Evolutionary conservation across 2,113 vertebrate genomes (phyloP).

Genomic region (Donacobius atricapilla): DNA sequence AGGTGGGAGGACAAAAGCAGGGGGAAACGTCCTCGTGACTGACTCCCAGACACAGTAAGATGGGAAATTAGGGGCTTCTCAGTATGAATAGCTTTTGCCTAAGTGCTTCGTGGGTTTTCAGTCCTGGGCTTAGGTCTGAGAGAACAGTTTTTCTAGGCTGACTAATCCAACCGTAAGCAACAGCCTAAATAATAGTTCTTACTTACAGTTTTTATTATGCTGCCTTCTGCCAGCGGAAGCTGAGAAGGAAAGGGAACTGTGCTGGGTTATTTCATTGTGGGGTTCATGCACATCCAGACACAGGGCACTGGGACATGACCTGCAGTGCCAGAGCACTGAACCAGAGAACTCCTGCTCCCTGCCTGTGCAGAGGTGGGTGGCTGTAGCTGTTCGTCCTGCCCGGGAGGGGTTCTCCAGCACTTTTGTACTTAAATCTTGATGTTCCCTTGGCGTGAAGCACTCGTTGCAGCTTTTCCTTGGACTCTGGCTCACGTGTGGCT

Average conservation of each 20-base stretch:
- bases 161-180: neutral
- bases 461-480: neutral
- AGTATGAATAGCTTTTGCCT: neutral
- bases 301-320: neutral
- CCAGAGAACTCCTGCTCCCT: neutral
- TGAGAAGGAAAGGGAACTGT: neutral
- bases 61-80: neutral
- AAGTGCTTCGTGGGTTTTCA: neutral
- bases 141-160: neutral
- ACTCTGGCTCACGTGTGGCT: accelerated
- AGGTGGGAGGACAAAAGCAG: neutral
- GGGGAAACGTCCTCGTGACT: neutral
- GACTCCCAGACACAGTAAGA: neutral
- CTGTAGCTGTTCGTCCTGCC: neutral
- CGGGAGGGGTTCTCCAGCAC: accelerated
- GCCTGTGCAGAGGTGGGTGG: accelerated
- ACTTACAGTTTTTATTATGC: neutral
- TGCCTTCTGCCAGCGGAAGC: neutral
- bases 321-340: neutral
- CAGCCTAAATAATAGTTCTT: neutral
- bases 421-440: accelerated
- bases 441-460: accelerated
- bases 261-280: accelerated
- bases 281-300: accelerated
- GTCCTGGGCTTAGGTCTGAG: neutral